Percentiles rank a stretch among this genome's conserved stretches.
Conservation (phyloP, 1,140 invertebrate genomes). For the Spodoptera litura region DNA sequence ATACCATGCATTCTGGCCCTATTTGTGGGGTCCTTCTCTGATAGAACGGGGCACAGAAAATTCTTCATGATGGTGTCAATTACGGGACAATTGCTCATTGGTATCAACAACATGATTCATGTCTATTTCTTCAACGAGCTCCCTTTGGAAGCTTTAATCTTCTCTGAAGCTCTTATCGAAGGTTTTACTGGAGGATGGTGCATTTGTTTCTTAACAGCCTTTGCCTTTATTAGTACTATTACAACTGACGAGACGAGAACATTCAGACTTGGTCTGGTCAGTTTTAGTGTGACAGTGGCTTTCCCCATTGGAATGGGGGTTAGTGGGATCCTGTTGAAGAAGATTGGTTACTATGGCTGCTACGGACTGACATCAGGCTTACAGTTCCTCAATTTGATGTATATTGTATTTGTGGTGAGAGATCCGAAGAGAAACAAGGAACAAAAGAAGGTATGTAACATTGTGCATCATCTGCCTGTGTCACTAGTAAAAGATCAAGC, state of each 20-base stretch:
- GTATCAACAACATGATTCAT: slow-evolving; percentile 83
- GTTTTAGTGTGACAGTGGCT: slow-evolving; percentile 83
- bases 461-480: too few relatives aligned
- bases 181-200: slow-evolving; percentile 86
- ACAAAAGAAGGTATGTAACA: slow-evolving; percentile 86
- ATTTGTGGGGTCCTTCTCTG: slow-evolving; percentile 87
- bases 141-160: slow-evolving; percentile 79
- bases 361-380: slow-evolving; percentile 67
- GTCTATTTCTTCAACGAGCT: slow-evolving; percentile 83
- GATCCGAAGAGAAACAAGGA: slow-evolving; percentile 87
- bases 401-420: slow-evolving; percentile 72
- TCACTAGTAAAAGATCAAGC: too few relatives aligned
- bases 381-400: slow-evolving; percentile 72
- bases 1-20: slow-evolving; percentile 88
- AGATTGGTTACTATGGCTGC: slow-evolving; percentile 78
- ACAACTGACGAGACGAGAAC: slow-evolving; percentile 86
- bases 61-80: slow-evolving; percentile 83
- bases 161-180: slow-evolving; percentile 82
- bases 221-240: slow-evolving; percentile 86
- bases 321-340: slow-evolving; percentile 78
- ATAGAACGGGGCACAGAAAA: slow-evolving; percentile 85
- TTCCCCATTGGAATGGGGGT: slow-evolving; percentile 81
- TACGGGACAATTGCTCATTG: slow-evolving; percentile 72
- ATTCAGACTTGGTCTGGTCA: slow-evolving; percentile 85
- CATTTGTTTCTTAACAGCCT: slow-evolving; percentile 83